Base-by-base conservation (phyloP, 2,797 vertebrate genomes). In the Sus cebifrons region DNA sequence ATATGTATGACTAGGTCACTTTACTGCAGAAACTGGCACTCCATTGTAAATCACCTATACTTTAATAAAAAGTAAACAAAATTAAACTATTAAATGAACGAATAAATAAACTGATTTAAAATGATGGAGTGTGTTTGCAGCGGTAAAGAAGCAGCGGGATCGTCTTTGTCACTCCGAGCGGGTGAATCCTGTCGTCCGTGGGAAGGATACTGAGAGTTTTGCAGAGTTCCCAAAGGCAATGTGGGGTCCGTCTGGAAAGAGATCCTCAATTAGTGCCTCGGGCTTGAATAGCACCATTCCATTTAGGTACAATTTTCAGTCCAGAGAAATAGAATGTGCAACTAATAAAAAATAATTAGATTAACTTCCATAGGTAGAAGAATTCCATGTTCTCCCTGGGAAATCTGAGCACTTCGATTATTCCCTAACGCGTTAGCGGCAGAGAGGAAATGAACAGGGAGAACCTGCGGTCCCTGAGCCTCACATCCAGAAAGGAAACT, bases 141-240 rank as follows among this genome's bases (percentile, higher is more conserved):
- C 21, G 20, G 1, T 23, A 5, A 12, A 36, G 21, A 29, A 88
- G 20, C 29, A n/a, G 60, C 54, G 20, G 17, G 9, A 2, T 17
- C 3, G 21, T 6, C 2, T n/a, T 29, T 62, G 16, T 82, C 13
- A 5, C 29, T 62, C 5, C 0, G 0, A 20, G 29, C 3, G 8
- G 10, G 32, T 23, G 20, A 44, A 90, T 8, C 25, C 5, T n/a
- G 5, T 11, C 58, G 18, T 16, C 6, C 67, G 1, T 16, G 3
- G 32, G 3, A 70, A 27, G 27, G 62, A 36, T 7, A 11, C 20
- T 2, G 36, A 68, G 11, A 18, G 4, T 13, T 85, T 54, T 27
- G 3, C 4, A 71, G 64, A 36, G 2, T 29, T 68, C 25, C 25
- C 54, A 20, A 62, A 40, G 18, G 20, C 4, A 7, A 5, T 27